A percentile compares a stretch with the other conserved stretches of the same genome.
Conservation (phyloP, 2,888 invertebrate species). For the Lycophotia porphyrea region DNA sequence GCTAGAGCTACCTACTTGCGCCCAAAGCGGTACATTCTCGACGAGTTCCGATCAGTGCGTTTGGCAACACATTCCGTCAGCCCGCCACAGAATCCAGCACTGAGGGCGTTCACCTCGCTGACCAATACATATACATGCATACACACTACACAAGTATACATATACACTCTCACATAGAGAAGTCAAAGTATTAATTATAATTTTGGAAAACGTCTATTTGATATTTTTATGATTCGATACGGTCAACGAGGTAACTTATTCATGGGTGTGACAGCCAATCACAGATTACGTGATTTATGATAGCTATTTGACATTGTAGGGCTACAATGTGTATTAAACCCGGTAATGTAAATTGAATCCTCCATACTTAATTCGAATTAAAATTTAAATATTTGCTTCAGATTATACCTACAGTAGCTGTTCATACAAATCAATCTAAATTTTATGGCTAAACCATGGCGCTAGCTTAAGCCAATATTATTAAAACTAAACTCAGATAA, state of each 20-base stretch:
- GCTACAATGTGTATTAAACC: slow-evolving; percentile 6
- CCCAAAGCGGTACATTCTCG: slow-evolving; percentile 79
- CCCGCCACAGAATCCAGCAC: slow-evolving; percentile 80
- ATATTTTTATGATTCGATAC: slow-evolving; percentile 35
- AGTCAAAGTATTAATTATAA: slow-evolving; percentile 55
- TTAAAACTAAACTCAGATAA: neutral
- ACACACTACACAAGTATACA: slow-evolving; percentile 51
- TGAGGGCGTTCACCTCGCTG: slow-evolving; percentile 83
- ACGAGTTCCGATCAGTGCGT: slow-evolving; percentile 86
- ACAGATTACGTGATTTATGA: slow-evolving; percentile 25
- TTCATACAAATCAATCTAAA: neutral
- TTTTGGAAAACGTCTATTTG: slow-evolving; percentile 47
- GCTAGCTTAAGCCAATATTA: neutral
- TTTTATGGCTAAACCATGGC: neutral
- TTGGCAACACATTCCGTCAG: slow-evolving; percentile 88
- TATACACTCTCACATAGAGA: slow-evolving; percentile 59
- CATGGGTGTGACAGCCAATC: slow-evolving; percentile 21
- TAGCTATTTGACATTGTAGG: slow-evolving; percentile 17
- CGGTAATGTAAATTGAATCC: slow-evolving; percentile 5
- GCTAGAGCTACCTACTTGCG: slow-evolving; percentile 75
- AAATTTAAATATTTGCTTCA: slow-evolving; percentile 17
- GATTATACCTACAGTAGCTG: neutral
- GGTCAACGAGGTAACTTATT: slow-evolving; percentile 16
- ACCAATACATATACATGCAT: slow-evolving; percentile 71
- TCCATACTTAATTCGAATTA: neutral